Evolutionary conservation across 2,888 invertebrate genomes (phyloP), one percentile per base, ranked within the genome.

Genomic region (Apamea epomidion): DNA sequence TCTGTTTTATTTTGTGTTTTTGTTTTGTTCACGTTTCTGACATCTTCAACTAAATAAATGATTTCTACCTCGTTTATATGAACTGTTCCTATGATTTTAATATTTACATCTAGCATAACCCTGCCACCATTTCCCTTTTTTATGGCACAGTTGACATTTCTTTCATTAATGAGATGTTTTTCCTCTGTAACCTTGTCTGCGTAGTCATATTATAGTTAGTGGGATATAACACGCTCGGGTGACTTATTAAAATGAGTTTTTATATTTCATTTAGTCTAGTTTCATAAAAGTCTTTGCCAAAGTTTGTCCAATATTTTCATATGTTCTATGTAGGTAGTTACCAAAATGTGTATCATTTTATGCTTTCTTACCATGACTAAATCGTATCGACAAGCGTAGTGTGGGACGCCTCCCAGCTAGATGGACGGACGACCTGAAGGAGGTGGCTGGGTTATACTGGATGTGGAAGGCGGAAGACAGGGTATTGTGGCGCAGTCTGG

Each of bases 1-100:
- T 74, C 67, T 67, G 62, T 81, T 71, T 72, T 79, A 65, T 80
- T 74, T 79, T 77, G 32, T 74, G 58, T n/a, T 86, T 67, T 77
- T 60, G 60, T 78, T 85, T 87, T 32, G 45, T 74, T 76, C 21
- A 64, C 32, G 67, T 76, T 62, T 73, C 25, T 42, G n/a, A 76
- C 65, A 48, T 74, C 29, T 73, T 76, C 42, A 76, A 58, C 62
- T 62, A 76, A 42, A 72, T 67, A 42, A 74, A 82, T 77, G 29
- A 74, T 76, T 76, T 60, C 10, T 29, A 14, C n/a, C 62, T 29
- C 74, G 25, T 48, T 76, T 82, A 79, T 60, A 64, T 76, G 18
- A 74, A 76, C 14, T 16, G 12, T 21, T 54, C n/a, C 21, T 45
- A n/a, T 14, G 42, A 16, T 8, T 69, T 65, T 32, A 62, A 58